Percentiles rank a stretch among this genome's conserved stretches.
phyloP scores from a whole-genome alignment of 2,888 invertebrate species.

The Lasioglossum lativentre region DNA sequence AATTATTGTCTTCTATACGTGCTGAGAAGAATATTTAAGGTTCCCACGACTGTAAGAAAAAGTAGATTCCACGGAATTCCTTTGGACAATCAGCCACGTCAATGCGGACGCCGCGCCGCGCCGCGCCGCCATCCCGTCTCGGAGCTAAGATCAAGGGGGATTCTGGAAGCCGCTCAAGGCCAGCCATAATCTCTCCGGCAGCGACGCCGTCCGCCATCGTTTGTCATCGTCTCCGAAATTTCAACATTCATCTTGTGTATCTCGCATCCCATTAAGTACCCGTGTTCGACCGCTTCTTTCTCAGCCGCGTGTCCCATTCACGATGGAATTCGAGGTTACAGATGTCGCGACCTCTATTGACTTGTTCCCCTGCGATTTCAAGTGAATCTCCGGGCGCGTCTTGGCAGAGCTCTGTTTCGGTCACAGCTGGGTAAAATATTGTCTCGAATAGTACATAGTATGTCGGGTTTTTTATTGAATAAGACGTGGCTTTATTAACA shows the following conservation, averaged over 20 bases:
- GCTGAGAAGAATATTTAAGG: background rate
- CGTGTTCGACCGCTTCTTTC: background rate
- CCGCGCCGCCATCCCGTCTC: conserved; percentile 41
- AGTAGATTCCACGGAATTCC: background rate
- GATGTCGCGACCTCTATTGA: conserved; percentile 20
- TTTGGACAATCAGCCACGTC: conserved; percentile 1
- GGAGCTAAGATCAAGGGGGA: conserved; percentile 41
- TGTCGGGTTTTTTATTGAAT: background rate
- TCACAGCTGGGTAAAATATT: background rate
- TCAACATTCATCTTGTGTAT: conserved; percentile 14
- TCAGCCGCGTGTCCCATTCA: background rate
- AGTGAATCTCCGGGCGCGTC: background rate
- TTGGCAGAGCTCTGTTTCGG: background rate
- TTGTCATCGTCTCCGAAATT: conserved; percentile 41
- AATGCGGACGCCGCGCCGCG: conserved; percentile 22
- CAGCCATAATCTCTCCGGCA: conserved; percentile 32
- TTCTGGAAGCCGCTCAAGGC: conserved; percentile 50
- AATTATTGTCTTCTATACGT: background rate
- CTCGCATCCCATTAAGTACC: background rate
- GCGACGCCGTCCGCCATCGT: conserved; percentile 25
- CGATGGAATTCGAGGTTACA: background rate
- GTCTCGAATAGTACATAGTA: background rate
- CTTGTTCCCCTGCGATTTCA: conserved; percentile 9
- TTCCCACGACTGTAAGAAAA: background rate
- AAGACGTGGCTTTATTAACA: background rate